Evolutionary conservation across 2,888 invertebrate species (phyloP), one percentile per base, ranked within the genome.

Genomic region (Argyresthia goedartella): DNA sequence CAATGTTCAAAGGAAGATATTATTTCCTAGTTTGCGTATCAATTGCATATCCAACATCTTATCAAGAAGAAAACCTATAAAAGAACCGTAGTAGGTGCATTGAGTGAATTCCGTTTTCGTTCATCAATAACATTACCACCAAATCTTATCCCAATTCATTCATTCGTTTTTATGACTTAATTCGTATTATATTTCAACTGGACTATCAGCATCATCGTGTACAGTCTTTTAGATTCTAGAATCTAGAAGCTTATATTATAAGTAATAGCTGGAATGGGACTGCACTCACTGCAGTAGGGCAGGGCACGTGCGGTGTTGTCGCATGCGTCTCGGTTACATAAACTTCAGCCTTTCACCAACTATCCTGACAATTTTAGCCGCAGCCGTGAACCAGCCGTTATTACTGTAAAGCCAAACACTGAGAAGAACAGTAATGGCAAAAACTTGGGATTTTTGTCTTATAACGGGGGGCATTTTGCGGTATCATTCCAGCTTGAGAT

Each of bases 271-370:
- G 25, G 25, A 25, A 25, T 25, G 25, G 2, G 6, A 25, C 25
- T 25, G 25, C 25, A 39, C 10, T 39, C 9, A 39, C 10, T 39
- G 39, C 39, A 39, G 39, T 39, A 39, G 8, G 54, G 50, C 55
- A 54, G 57, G 50, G 50, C 50, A 51, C 50, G 50, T 44, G 50
- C 50, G 43, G 34, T 35, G 25, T 6, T 25, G 25, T 25, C 6
- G 25, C 25, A 2, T 25, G 43, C 36, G n/a, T 9, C 62, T 15
- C 60, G 60, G 66, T 78, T 79, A 75, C 69, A 73, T 77, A 76
- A 80, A 68, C 67, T 61, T 64, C 59, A 64, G 67, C 76, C 76
- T 78, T 79, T 81, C 78, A 71, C 78, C 70, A 65, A 57, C 67
- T 66, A 43, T 50, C 50, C 62, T 61, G 65, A 71, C 67, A 69